These are phyloP conservation scores for Hemaris fuciformis DNA, from an alignment of 2,888 invertebrate species.

Conservation along the genomic window DNA sequence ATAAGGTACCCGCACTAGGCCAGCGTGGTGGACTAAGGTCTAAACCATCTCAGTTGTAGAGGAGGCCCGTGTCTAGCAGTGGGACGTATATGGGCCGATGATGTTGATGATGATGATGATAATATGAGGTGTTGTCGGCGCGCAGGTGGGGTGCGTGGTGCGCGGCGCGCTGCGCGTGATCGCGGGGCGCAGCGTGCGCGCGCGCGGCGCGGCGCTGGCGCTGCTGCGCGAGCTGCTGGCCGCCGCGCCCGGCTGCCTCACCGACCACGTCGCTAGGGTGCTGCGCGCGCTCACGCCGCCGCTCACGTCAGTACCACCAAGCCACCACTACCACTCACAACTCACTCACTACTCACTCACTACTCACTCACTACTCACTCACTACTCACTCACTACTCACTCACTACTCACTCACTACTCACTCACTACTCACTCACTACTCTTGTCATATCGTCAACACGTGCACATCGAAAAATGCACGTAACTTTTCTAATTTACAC, in stretches of 20 bases:
- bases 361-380: neutral
- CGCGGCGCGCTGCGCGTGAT: conserved; percentile 94
- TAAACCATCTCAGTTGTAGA: no score
- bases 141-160: conserved; percentile 83
- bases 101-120: no score
- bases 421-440: no score
- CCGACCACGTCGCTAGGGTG: conserved; percentile 90
- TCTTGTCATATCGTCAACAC: no score
- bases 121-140: neutral
- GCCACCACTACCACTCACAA: no score
- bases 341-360: neutral
- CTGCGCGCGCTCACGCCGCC: conserved; percentile 95
- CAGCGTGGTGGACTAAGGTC: no score
- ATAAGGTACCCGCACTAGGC: no score
- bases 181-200: conserved; percentile 85
- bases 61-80: no score
- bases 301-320: conserved; percentile 83
- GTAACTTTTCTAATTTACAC: no score
- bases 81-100: no score
- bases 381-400: neutral
- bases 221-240: conserved; percentile 94
- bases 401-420: neutral
- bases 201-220: conserved; percentile 94
- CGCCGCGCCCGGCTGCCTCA: conserved; percentile 94
- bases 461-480: no score